Conservation (phyloP, 1,140 invertebrate species). For the Notospermus geniculatus region DNA sequence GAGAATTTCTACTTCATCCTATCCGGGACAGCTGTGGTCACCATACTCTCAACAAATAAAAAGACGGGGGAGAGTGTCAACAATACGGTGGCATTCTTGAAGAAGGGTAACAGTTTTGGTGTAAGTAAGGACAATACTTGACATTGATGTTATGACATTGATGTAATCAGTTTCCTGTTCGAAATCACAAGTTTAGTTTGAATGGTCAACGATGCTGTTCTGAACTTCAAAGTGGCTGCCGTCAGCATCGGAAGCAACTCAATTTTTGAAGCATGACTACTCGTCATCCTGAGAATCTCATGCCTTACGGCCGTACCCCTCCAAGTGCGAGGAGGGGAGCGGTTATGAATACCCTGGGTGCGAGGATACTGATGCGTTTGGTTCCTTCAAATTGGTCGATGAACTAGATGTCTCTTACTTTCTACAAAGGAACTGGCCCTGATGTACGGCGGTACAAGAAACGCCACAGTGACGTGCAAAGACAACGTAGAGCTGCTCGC, state of each 20-base stretch:
- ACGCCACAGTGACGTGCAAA: conserved; percentile 50
- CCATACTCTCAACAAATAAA: conserved; percentile 39
- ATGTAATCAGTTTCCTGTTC: no score
- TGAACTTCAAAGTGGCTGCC: no score
- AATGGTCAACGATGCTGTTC: no score
- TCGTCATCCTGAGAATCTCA: no score
- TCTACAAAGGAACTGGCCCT: conserved; percentile 47
- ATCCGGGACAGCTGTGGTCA: conserved; percentile 51
- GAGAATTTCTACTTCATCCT: conserved; percentile 55
- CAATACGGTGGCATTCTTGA: conserved; percentile 38
- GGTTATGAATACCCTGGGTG: no score
- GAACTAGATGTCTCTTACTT: no score
- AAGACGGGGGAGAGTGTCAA: conserved; percentile 35
- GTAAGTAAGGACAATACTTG: conserved; percentile 28
- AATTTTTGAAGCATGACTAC: no score
- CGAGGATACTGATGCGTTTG: neutral
- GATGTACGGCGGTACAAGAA: conserved; percentile 46
- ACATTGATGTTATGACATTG: no score
- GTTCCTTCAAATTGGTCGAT: neutral
- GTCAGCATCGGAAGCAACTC: no score
- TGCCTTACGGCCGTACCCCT: neutral
- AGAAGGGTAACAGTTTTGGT: conserved; percentile 51
- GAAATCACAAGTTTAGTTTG: no score
- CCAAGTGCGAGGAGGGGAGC: no score
- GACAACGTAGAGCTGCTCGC: conserved; percentile 49